Evolutionary conservation across 2,888 invertebrate genomes (phyloP), one percentile per base, ranked within the genome.

Genomic region (Aricia artaxerxes): DNA sequence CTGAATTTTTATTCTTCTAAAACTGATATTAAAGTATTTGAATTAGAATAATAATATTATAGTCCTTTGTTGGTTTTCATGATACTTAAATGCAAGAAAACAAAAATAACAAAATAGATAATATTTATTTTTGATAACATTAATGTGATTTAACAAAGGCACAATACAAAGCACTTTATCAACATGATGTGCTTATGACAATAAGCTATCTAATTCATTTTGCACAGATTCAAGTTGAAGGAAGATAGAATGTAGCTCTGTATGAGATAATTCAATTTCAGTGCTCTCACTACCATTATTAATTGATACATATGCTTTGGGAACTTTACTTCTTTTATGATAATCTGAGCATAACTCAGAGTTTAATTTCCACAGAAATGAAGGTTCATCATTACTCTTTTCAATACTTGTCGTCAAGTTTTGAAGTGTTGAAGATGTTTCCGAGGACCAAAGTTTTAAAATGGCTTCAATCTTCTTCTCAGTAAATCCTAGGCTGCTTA

Each of bases 211-310:
- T 80, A 94, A 85, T 85, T 94, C 93, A 89, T 88, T 92, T 85
- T 94, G 94, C 79, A 94, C 88, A 1, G 89, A 87, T 85, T 94
- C 94, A 86, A 93, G 88, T 84, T 94, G 92, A 16, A 93, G 84
- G 85, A 90, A 94, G 80, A 92, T 85, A 72, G 91, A 88, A 85
- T 94, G 88, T 7, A 94, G 84, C 82, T 94, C 93, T 31, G 90
- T 82, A 85, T 92, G 93, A n/a, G 90, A 90, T 31, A 92, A 81
- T 87, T 94, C 94, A 78, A 93, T 85, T 84, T 92, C 91, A 77
- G 86, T 85, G 38, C 79, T 57, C 80, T 88, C 85, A 80, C 84
- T 82, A 53, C 84, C 85, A 78, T 86, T 84, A 77, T 83, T 82
- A 73, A 84, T 81, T 77, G 87, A 85, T 79, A 94, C 78, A 81